Evolutionary conservation across 2,888 invertebrate species (phyloP).

Genomic region (Steinernema carpocapsae): DNA sequence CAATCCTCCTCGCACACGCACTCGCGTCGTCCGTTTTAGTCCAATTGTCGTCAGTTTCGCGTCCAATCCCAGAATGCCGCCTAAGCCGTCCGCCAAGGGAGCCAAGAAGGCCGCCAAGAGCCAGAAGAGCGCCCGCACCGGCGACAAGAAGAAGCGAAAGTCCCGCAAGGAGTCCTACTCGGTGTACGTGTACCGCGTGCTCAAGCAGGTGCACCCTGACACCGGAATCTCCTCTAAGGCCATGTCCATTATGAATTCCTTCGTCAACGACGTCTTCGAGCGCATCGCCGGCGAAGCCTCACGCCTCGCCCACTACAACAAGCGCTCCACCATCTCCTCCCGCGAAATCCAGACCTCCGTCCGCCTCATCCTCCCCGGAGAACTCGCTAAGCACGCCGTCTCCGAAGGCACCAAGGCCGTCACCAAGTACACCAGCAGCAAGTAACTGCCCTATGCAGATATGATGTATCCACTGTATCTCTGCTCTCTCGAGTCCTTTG

Average conservation of each 20-base stretch:
- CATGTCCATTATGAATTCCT: too few species aligned
- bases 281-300: conserved; percentile 74
- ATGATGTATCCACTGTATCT: too few species aligned
- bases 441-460: conserved; percentile 60
- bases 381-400: conserved; percentile 80
- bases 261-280: conserved; percentile 80
- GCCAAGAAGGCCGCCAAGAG: conserved; percentile 67
- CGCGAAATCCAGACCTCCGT: conserved; percentile 79
- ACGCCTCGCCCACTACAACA: conserved; percentile 75
- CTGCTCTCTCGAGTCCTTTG: neutral
- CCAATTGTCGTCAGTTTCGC: conserved; percentile 47
- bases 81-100: conserved; percentile 64
- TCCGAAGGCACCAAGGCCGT: too few species aligned
- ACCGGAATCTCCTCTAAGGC: too few species aligned
- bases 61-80: conserved; percentile 50
- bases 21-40: conserved; percentile 70
- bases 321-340: conserved; percentile 76
- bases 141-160: conserved; percentile 68
- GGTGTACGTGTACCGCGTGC: too few species aligned
- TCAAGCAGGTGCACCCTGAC: too few species aligned
- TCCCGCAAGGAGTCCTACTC: conserved; percentile 64
- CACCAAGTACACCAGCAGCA: conserved; percentile 73
- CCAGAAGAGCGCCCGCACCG: conserved; percentile 56
- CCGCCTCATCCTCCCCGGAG: conserved; percentile 75
- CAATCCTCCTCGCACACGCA: neutral